Conservation (phyloP, 1,140 invertebrate species). For the Diorhabda carinulata region DNA sequence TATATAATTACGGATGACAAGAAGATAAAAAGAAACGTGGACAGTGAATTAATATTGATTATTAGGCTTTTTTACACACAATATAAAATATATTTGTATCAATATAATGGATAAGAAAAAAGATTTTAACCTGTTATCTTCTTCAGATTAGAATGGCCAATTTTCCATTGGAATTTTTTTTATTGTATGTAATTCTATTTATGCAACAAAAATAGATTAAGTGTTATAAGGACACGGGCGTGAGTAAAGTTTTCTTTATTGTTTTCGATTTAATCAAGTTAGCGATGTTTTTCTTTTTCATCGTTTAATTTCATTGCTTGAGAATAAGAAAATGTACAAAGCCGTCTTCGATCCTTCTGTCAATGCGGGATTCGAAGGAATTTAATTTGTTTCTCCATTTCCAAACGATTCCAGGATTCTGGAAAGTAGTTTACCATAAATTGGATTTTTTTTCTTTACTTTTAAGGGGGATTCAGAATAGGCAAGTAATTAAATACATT, state of each 20-base stretch:
- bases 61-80: too few relatives aligned
- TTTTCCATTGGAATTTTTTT: too few relatives aligned
- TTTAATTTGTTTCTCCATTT: slow-evolving; percentile 17
- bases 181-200: too few relatives aligned
- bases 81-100: too few relatives aligned
- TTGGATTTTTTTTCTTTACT: slow-evolving; percentile 7
- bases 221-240: slow-evolving; percentile 9
- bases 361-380: slow-evolving; percentile 15
- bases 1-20: too few relatives aligned
- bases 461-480: not conserved
- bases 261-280: slow-evolving; percentile 35
- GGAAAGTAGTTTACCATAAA: slow-evolving; percentile 16
- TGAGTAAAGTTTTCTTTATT: slow-evolving; percentile 32
- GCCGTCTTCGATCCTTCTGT: slow-evolving; percentile 23
- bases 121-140: too few relatives aligned
- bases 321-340: slow-evolving; percentile 28
- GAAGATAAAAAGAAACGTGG: too few relatives aligned
- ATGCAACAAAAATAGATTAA: not conserved
- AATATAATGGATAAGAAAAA: too few relatives aligned
- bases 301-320: slow-evolving; percentile 32
- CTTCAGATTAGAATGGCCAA: too few relatives aligned
- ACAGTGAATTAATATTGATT: too few relatives aligned
- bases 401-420: slow-evolving; percentile 1
- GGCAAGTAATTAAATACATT: slow-evolving; percentile 1
- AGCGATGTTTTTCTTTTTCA: slow-evolving; percentile 31